Base-by-base conservation (phyloP, 2,113 vertebrate genomes). In the Dendrocopos noguchii region DNA sequence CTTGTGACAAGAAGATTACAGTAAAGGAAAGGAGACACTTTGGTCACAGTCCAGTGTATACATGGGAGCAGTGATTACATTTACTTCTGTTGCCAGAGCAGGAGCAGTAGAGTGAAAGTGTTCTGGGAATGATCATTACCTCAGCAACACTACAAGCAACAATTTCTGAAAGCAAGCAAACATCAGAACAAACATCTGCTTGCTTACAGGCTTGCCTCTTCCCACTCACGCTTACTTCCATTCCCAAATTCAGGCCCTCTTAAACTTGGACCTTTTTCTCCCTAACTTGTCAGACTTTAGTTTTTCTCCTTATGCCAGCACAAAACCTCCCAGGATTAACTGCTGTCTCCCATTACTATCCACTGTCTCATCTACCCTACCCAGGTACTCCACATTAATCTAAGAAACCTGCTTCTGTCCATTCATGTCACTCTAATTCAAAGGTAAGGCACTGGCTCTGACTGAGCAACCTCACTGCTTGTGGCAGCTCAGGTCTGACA, bases 361-460 rank as follows among this genome's bases (percentile, higher is more conserved):
- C 77, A 86, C 28, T 71, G 39, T 80, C 91, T 91, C 80, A 96
- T 88, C 91, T 80, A 59, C 63, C 20, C 64, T 77, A 77, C 34
- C 34, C 55, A 79, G 31, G 24, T 67, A 57, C 77, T 88, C 57
- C 31, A 86, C 34, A 12, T 47, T 93, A 68, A 93, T 78, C 88
- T 92, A 74, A 70, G 65, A 90, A 90, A 72, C 25, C 57, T 71
- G 47, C 53, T 95, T 86, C 65, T 86, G 33, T 80, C 53, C 17
- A 10, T 53, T 72, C 2, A 0, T 53, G 7, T 44, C 83, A 22
- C 25, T 77, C 42, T 67, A 52, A 74, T 11, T 10, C 53, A 79
- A 56, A 76, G 22, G 16, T 6, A 82, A 31, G 10, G 16, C 33
- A 67, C 42, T 9, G 15, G 8, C 28, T 68, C 6, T 8, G 44